These are phyloP conservation scores for Popillia japonica DNA, from an alignment of 1,140 invertebrate genomes.

Conservation along the genomic window DNA sequence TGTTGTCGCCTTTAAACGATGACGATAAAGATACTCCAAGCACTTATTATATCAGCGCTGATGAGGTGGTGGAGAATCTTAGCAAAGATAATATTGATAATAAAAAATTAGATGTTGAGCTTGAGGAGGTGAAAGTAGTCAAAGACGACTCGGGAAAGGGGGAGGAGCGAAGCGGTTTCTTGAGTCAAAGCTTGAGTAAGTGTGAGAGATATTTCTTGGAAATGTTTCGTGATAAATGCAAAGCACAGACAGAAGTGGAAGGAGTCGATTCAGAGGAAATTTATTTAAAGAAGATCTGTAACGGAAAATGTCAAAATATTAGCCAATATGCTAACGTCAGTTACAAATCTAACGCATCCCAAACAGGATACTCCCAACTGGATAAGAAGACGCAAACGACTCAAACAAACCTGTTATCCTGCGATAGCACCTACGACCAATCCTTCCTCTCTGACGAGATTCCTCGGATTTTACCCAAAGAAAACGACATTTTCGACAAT, in stretches of 20 bases:
- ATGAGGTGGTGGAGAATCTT: neutral
- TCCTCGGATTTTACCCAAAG: neutral
- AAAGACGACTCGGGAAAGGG: neutral
- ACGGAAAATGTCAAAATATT: neutral
- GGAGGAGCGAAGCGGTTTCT: neutral
- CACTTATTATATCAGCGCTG: neutral
- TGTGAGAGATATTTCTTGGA: slow-evolving; percentile 7
- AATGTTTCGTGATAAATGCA: slow-evolving; percentile 6
- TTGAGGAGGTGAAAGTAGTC: neutral
- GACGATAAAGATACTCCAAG: neutral
- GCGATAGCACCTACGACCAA: neutral
- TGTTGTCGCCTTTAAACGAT: neutral
- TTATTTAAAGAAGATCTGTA: neutral
- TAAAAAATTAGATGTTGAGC: neutral
- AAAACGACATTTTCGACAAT: neutral
- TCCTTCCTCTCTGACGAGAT: neutral
- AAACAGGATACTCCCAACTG: neutral
- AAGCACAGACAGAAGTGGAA: neutral
- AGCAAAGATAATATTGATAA: too few relatives aligned
- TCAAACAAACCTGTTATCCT: neutral
- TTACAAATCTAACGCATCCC: neutral
- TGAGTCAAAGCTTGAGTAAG: neutral
- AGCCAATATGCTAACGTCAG: neutral
- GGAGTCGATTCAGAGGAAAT: neutral
- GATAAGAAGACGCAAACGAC: slow-evolving; percentile 3